Percentiles rank a stretch among this genome's conserved stretches.
These are phyloP conservation scores for Lepidurus apus DNA, from an alignment of 1,140 invertebrate genomes.

Conservation along the genomic window DNA sequence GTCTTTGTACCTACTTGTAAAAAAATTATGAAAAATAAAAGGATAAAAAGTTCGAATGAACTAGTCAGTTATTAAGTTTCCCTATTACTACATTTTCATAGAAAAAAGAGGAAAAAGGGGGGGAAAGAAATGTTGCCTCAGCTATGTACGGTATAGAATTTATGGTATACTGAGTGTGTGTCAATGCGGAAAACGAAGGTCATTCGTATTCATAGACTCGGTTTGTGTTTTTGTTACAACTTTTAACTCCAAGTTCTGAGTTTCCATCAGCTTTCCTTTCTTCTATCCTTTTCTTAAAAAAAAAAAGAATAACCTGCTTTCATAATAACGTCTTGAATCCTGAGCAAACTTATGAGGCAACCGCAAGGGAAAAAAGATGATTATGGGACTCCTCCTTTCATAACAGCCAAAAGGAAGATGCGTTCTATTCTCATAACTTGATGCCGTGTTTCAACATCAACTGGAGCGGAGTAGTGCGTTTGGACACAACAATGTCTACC, in stretches of 20 bases:
- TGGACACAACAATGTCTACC: too few relatives aligned
- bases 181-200: background rate
- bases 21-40: too few relatives aligned
- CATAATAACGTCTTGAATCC: slow-evolving; percentile 6
- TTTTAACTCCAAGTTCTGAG: background rate
- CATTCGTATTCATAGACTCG: slow-evolving; percentile 26
- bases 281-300: background rate
- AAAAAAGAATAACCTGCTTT: background rate
- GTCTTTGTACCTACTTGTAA: too few relatives aligned
- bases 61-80: too few relatives aligned
- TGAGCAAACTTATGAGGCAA: background rate
- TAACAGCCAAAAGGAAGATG: background rate
- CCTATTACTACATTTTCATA: too few relatives aligned
- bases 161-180: slow-evolving; percentile 24
- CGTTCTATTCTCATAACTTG: background rate
- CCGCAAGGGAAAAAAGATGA: background rate
- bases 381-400: background rate
- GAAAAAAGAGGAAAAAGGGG: background rate
- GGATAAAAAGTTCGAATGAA: too few relatives aligned
- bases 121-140: background rate
- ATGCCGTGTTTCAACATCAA: background rate
- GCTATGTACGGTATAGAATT: background rate
- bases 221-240: background rate
- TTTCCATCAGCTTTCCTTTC: background rate
- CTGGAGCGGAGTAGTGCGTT: too few relatives aligned